Evolutionary conservation across 2,113 vertebrate genomes (phyloP).

Genomic region (Xiphophorus couchianus): DNA sequence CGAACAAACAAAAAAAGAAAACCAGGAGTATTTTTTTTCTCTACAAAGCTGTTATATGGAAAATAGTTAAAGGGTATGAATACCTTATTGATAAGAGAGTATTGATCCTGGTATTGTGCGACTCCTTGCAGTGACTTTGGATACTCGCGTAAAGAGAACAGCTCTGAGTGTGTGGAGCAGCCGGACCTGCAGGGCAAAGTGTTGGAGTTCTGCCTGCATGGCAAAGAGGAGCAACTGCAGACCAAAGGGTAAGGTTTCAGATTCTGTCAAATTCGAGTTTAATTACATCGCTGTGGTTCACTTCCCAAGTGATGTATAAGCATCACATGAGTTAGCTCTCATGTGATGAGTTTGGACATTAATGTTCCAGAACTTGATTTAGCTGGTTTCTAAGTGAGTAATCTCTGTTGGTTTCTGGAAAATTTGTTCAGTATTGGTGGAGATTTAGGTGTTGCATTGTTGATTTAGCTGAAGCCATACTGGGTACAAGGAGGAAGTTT

Average conservation of each 20-base stretch:
- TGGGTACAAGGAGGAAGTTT: not conserved
- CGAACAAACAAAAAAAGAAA: not conserved
- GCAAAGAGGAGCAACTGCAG: slow-evolving; percentile 86
- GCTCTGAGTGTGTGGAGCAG: slow-evolving; percentile 88
- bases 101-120: not conserved
- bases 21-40: not conserved
- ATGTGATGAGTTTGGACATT: not conserved
- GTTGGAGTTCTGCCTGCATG: slow-evolving; percentile 90
- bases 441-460: not conserved
- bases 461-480: not conserved
- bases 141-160: slow-evolving; percentile 90
- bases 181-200: slow-evolving; percentile 87
- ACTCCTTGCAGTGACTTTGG: slow-evolving; percentile 88
- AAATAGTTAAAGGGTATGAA: not conserved
- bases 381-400: not conserved
- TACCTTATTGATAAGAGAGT: not conserved
- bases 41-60: not conserved
- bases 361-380: not conserved
- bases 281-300: not conserved
- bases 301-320: not conserved
- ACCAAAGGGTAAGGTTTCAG: slow-evolving; percentile 84
- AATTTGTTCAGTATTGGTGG: not conserved
- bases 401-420: not conserved
- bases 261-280: not conserved
- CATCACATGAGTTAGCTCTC: not conserved